Base-by-base conservation (phyloP, 2,888 invertebrate genomes). In the Drosophila nigricruria region DNA sequence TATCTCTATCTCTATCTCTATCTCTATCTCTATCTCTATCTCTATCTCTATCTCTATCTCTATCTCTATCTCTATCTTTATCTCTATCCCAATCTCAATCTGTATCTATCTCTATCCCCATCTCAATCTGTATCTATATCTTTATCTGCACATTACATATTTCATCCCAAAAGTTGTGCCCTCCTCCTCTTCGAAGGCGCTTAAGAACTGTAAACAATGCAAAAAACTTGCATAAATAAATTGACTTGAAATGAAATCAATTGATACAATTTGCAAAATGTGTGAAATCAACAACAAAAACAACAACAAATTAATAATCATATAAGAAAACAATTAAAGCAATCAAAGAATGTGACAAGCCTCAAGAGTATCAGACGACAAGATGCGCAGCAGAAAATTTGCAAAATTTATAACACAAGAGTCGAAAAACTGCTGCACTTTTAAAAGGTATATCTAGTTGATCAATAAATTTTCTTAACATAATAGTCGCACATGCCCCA, bases 211-310 rank as follows among this genome's bases (percentile, higher is more conserved):
- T 49, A 30, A 30, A 6, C 30, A 45, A n/a, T 9, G 8, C 9
- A 40, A 56, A 42, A 12, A 50, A 42, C 27, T 30, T 16, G 1
- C 57, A 56, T 57, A 61, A 78, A 47, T 62, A 70, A 70, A 49
- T 78, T 36, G 30, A 43, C 4, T 12, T 20, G 45, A 59, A 60
- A 27, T 45, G 38, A n/a, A 61, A 58, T 45, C 61, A 75, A 70
- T 70, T 49, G 49, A 61, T 12, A 25, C 57, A 54, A 45, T 50
- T 67, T 40, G 16, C 34, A 54, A 43, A 53, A 68, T 58, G 52
- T 32, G 40, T 32, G 49, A 52, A 32, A 18, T 42, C 34, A 38
- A 36, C 38, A 53, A 23, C 30, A 42, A 43, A 20, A 53, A 32
- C 49, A 30, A n/a, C 23, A 45, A 47, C 30, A 54, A 36, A 18